Base-by-base conservation (phyloP, 64 coral and sea anemone genomes). In the Montipora efflorescens region DNA sequence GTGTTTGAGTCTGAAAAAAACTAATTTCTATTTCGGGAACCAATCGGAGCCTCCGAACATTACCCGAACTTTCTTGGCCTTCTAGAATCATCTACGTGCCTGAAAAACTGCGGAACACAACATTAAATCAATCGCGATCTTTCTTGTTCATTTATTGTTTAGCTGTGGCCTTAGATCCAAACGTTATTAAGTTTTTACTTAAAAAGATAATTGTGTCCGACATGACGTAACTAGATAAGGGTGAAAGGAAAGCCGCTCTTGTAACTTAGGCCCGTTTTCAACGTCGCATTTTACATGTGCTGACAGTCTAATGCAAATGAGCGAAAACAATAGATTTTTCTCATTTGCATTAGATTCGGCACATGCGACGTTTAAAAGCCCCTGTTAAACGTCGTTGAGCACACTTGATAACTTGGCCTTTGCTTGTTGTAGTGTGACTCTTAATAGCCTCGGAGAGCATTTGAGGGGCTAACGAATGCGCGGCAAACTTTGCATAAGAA, bases 401-500 rank as follows among this genome's bases (percentile, higher is more conserved):
- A 8, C 61, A 3, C 12, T 28, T 50, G 82, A 86, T 72, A 70
- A 71, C 44, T 86, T 71, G 66, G 45, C 46, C 82, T 69, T 48
- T 71, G 61, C 48, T 70, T 45, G 16, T n/a, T 86, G 18, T 44
- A 86, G 82, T 64, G 82, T 86, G 82, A 86, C 82, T 67, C 43
- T 43, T 69, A 46, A 8, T 86, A 49, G 82, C 82, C 82, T 86
- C 36, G 82, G 82, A 61, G 66, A 59, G 47, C 36, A 3, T 83
- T 83, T 68, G 61, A 83, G 36, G 18, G 82, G 66, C 70, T 70
- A 86, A 86, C 59, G 61, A 64, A 76, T 70, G 62, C 82, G 50
- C 18, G 64, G 28, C 62, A 44, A 71, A 86, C 82, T 86, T 86
- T 69, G 82, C 82, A 86, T 86, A 71, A 86, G 82, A 86, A 86